Percentiles rank a stretch among this genome's conserved stretches.
These are phyloP conservation scores for Ramazzottius varieornatus DNA, from an alignment of 2,888 invertebrate species.

Conservation along the genomic window DNA sequence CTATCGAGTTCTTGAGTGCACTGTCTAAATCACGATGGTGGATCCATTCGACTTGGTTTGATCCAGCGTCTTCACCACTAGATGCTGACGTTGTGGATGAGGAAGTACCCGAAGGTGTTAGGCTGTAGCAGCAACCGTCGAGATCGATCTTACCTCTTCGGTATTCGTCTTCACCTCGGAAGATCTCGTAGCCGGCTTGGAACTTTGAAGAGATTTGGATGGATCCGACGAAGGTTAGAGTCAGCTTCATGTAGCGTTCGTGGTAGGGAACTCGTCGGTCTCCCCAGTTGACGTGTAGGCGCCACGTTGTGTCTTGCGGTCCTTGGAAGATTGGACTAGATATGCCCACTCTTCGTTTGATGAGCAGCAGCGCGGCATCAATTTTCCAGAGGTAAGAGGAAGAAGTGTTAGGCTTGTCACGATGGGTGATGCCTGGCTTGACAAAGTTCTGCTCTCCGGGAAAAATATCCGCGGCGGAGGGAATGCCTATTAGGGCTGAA, in stretches of 20 bases:
- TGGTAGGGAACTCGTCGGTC: background rate
- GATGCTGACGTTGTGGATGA: too few species aligned
- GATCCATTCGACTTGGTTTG: background rate
- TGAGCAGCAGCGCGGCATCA: background rate
- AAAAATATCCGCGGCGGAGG: background rate
- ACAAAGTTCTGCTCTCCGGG: background rate
- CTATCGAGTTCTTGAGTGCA: background rate
- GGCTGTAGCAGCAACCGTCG: background rate
- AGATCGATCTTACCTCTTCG: background rate
- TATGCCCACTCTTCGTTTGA: background rate
- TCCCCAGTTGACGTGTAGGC: background rate
- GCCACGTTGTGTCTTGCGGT: background rate
- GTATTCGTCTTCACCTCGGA: background rate
- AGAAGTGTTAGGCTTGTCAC: background rate
- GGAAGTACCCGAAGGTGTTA: background rate
- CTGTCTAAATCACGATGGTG: background rate
- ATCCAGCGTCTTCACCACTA: background rate
- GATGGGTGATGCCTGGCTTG: background rate
- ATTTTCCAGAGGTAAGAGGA: background rate
- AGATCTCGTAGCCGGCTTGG: constrained; percentile 2
- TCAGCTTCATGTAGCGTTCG: background rate
- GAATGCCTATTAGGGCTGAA: background rate
- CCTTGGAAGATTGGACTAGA: background rate
- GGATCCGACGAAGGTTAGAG: background rate
- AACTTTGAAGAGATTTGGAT: background rate